These are phyloP conservation scores for Odobenus rosmarus DNA, from an alignment of 2,113 vertebrate genomes.

Conservation along the genomic window DNA sequence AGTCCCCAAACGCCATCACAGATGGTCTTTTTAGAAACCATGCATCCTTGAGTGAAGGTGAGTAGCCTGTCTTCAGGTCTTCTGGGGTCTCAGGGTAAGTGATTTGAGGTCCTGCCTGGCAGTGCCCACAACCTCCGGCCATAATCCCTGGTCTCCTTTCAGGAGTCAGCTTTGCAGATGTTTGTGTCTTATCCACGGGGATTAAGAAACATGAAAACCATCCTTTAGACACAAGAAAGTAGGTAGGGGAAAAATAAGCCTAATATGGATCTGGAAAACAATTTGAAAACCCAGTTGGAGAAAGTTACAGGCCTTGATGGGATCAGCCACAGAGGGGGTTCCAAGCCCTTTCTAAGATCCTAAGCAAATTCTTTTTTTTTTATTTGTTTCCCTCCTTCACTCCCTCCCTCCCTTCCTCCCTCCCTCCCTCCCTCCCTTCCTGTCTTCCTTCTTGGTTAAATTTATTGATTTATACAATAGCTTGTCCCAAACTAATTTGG, in stretches of 20 bases:
- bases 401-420: too few relatives aligned
- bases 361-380: background rate
- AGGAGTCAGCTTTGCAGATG: background rate
- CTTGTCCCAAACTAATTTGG: background rate
- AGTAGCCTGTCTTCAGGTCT: background rate
- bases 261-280: background rate
- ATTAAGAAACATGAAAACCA: background rate
- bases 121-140: background rate
- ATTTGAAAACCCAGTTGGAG: background rate
- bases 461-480: background rate
- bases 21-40: background rate
- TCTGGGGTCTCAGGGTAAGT: background rate
- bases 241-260: background rate
- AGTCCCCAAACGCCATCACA: background rate
- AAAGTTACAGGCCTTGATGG: background rate
- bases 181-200: background rate
- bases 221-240: background rate
- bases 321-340: background rate
- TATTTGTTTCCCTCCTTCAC: background rate
- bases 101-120: background rate
- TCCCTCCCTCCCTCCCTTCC: background rate
- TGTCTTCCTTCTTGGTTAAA: background rate
- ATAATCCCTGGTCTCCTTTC: background rate
- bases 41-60: background rate
- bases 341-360: background rate